Evolutionary conservation across 2,797 vertebrate genomes (phyloP), one percentile per base, ranked within the genome.

Genomic region (Liparis tanakae): DNA sequence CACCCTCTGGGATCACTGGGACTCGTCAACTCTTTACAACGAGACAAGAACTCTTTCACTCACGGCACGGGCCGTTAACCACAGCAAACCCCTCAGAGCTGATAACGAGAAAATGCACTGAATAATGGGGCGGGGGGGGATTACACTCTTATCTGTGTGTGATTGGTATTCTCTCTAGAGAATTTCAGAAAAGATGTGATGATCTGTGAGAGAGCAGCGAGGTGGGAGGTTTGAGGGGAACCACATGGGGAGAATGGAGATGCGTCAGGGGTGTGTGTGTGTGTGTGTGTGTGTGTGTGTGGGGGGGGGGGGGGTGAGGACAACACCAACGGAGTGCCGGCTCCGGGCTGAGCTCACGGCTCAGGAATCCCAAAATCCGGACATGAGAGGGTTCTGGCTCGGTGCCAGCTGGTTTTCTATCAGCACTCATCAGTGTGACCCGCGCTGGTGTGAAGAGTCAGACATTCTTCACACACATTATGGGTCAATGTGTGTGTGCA

Each of bases 301-400:
- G 20, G 25, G 25, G 1, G 25, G 25, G 25, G 25, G 4, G 34
- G 33, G 61, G 37, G 77, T 77, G 43, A 61, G 56, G 59, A 85
- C 43, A 80, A 86, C 82, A 74, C 70, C 44, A 17, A 3, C 14
- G 57, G 63, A 73, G 71, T 8, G 39, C 59, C 33, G 17, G 65
- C 80, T 36, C 34, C 12, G 73, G 73, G 59, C 82, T 85, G 83
- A 88, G 82, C 83, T 89, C 86, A 91, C 65, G n/a, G 81, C 64
- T 20, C 77, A 91, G 70, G 88, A 92, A 92, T 92, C 87, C 68
- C 72, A 72, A 81, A 85, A 17, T 53, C 55, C 53, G 50, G 85
- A 89, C 76, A 10, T 79, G 85, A 78, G 80, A 82, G 74, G 46
- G 64, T 39, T 39, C n/a, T 1, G 66, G 76, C 79, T 6, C 6